phyloP scores from a whole-genome alignment of 2,888 invertebrate genomes.

The Drosophila macrospina region DNA sequence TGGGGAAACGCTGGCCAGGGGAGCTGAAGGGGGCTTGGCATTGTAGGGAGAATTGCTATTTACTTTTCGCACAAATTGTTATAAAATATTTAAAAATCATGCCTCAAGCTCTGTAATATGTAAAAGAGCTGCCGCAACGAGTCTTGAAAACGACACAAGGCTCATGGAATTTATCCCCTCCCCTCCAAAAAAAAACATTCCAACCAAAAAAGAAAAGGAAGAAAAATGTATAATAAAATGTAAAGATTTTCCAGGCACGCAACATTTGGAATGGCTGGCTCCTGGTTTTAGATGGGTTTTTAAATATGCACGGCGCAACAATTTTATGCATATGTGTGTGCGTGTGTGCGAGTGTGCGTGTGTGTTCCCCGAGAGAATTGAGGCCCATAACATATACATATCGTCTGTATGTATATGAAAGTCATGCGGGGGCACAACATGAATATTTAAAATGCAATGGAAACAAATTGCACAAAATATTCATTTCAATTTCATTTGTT shows the following conservation, averaged over 20 bases:
- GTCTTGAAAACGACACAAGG: conserved; percentile 50
- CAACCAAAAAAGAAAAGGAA: neutral
- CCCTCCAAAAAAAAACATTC: neutral
- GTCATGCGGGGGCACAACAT: conserved; percentile 40
- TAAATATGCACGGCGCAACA: conserved; percentile 62
- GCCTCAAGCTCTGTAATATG: conserved; percentile 34
- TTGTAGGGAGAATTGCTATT: conserved; percentile 46
- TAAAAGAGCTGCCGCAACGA: conserved; percentile 41
- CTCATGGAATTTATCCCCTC: conserved; percentile 19
- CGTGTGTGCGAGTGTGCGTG: conserved; percentile 16
- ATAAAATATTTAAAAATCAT: conserved; percentile 78
- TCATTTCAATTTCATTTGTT: conserved; percentile 70
- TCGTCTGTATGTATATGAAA: conserved; percentile 3
- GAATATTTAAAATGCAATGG: conserved; percentile 74
- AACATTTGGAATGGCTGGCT: conserved; percentile 23
- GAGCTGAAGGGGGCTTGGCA: neutral
- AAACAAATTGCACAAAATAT: conserved; percentile 68
- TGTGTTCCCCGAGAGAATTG: conserved; percentile 42
- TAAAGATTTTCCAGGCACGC: conserved; percentile 51
- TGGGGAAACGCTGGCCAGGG: neutral
- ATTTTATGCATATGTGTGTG: conserved; percentile 34
- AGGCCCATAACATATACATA: conserved; percentile 44
- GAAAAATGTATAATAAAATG: conserved; percentile 32
- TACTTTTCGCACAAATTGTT: conserved; percentile 69
- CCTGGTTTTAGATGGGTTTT: conserved; percentile 45